Base-by-base conservation (phyloP, 2,888 invertebrate genomes). In the Drosophila paranaensis region DNA sequence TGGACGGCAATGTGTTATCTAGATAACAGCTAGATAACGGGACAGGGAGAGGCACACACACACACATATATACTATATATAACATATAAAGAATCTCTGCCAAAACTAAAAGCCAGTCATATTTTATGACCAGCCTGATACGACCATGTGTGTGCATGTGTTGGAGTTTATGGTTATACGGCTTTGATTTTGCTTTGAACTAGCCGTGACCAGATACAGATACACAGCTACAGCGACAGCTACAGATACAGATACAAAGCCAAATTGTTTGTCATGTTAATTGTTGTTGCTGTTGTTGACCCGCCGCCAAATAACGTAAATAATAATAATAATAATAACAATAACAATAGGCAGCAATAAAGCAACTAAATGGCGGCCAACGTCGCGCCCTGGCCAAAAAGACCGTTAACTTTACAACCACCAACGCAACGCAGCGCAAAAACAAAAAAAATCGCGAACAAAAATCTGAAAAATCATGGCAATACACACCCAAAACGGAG, bases 111-210 rank as follows among this genome's bases (percentile, higher is more conserved):
- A 78, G 56, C 64, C 67, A 79, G 54, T 54, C 68, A 71, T 46
- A 63, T 61, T 80, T 84, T 86, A 84, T 80, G 74, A 54, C 63
- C 67, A 61, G 20, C 14, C 33, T 69, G 82, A 83, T 82, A 85
- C 69, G 81, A 61, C 66, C 66, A 69, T 74, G 25, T 50, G 39
- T 64, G 42, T 9, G 42, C 57, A 27, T 45, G 54, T 11, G 30
- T 39, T 42, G 14, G 58, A 37, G 56, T 81, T 88, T 87, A 88
- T 88, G 82, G 70, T 67, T 88, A 88, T 88, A 88, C 80, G 53
- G 83, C 77, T 81, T 60, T 87, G 87, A 84, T 86, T 88, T 84
- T 45, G 60, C 80, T 88, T 88, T 88, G 87, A 88, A 75, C 77
- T 73, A 75, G 79, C 85, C 81, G 85, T 77, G 67, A 66, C 69